Evolutionary conservation across 2,797 vertebrate species (phyloP), one percentile per base, ranked within the genome.

Genomic region (Tapera naevia): DNA sequence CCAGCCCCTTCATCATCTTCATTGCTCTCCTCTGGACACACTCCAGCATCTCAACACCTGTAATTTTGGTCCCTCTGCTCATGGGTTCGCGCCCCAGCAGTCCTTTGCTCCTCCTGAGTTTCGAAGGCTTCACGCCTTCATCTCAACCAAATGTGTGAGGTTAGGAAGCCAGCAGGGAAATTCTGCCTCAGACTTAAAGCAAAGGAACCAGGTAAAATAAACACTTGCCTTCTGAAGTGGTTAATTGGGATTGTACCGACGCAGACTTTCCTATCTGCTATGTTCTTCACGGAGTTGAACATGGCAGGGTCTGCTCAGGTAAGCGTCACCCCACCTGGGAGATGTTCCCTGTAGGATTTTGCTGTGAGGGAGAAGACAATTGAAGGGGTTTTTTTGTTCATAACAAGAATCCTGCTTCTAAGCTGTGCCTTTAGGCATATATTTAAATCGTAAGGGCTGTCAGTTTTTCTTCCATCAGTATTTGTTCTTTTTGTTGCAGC

Each of bases 341-440:
- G 67, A 60, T 57, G 62, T 32, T 92, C 50, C 50, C 73, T n/a
- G 25, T 24, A 88, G 69, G 65, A 71, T 80, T 92, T 80, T 74
- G 17, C 81, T 94, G 2, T 19, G n/a, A 88, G 62, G 39, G 70
- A 90, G 58, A 83, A 87, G 58, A 88, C 93, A 91, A 93, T 24
- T 4, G 43, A 87, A 80, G 37, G 37, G 71, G 27, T 0, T 2
- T 39, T 92, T 93, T 91, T 89, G 43, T 85, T 89, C 72, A 6
- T 79, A 56, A 62, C 7, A 78, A 91, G 62, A 87, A 91, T 79
- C 43, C n/a, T 11, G 17, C 58, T 95, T 95, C 80, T 86, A 48
- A 93, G 82, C 3, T 1, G 12, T 88, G 76, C 92, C 89, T 84
- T 66, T 66, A 78, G 93, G 89, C 70, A 30, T 76, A 11, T 53